phyloP scores from a whole-genome alignment of 1,140 invertebrate genomes.

The Mya arenaria region DNA sequence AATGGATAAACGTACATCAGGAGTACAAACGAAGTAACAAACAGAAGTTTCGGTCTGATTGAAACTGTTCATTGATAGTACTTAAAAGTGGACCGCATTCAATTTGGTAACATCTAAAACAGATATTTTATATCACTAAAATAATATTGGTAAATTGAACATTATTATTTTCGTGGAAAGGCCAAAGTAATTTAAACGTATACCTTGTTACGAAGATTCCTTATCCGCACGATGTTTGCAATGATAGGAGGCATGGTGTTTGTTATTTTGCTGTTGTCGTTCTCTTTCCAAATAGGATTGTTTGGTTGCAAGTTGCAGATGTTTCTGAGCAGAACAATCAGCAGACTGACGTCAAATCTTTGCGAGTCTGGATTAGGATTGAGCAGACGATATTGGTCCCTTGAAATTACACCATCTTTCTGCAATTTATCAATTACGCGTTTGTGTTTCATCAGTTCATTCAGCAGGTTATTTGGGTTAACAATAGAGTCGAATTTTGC shows the following conservation, averaged over 20 bases:
- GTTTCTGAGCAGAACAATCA: neutral
- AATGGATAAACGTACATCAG: too few relatives aligned
- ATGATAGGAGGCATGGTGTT: neutral
- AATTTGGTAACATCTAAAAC: too few relatives aligned
- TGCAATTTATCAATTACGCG: neutral
- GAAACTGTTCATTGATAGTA: too few relatives aligned
- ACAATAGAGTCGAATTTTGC: neutral
- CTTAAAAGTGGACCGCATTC: too few relatives aligned
- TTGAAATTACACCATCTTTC: neutral
- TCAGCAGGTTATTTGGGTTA: neutral
- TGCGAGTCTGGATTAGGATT: neutral
- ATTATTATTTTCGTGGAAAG: too few relatives aligned
- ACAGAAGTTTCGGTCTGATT: too few relatives aligned
- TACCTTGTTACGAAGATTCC: neutral
- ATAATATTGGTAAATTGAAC: too few relatives aligned
- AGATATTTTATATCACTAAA: too few relatives aligned
- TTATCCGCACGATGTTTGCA: neutral
- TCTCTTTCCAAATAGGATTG: neutral
- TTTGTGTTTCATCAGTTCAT: neutral
- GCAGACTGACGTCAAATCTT: neutral
- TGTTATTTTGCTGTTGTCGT: neutral
- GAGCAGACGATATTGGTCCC: neutral
- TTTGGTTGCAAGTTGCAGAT: neutral
- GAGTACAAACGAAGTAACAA: too few relatives aligned
- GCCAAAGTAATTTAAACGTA: too few relatives aligned